Evolutionary conservation across 2,797 vertebrate species (phyloP).

Genomic region (Xyrichtys novacula): DNA sequence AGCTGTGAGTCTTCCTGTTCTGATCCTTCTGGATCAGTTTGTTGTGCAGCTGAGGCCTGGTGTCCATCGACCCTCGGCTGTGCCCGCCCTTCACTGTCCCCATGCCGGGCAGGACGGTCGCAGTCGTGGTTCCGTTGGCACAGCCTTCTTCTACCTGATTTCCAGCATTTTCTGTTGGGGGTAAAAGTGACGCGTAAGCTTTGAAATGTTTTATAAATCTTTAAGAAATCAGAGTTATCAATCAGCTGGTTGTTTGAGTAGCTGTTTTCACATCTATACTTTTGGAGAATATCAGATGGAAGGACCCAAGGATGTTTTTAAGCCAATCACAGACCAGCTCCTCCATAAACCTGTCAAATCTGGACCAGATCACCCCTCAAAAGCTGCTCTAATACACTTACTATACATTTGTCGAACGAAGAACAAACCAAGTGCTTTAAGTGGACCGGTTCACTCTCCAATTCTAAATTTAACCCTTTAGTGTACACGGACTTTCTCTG

Average conservation of each 20-base stretch:
- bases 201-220: background rate
- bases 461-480: too few species aligned
- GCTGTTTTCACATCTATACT: background rate
- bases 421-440: too few species aligned
- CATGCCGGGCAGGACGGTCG: constrained; percentile 36
- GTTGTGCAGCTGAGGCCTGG: constrained; percentile 81
- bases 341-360: background rate
- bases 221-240: background rate
- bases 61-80: constrained; percentile 60
- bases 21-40: constrained; percentile 90
- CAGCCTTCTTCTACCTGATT: constrained; percentile 84
- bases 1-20: constrained; percentile 89
- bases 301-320: background rate
- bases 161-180: constrained; percentile 83
- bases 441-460: too few species aligned
- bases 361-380: background rate
- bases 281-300: background rate
- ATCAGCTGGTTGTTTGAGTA: background rate
- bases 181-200: constrained; percentile 2
- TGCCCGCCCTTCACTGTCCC: constrained; percentile 59
- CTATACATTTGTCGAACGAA: too few species aligned
- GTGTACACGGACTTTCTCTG: too few species aligned
- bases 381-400: too few species aligned
- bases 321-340: background rate
- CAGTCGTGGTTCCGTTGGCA: constrained; percentile 69